These are phyloP conservation scores for Drosophila quinaria DNA, from an alignment of 2,888 invertebrate species.

Conservation along the genomic window DNA sequence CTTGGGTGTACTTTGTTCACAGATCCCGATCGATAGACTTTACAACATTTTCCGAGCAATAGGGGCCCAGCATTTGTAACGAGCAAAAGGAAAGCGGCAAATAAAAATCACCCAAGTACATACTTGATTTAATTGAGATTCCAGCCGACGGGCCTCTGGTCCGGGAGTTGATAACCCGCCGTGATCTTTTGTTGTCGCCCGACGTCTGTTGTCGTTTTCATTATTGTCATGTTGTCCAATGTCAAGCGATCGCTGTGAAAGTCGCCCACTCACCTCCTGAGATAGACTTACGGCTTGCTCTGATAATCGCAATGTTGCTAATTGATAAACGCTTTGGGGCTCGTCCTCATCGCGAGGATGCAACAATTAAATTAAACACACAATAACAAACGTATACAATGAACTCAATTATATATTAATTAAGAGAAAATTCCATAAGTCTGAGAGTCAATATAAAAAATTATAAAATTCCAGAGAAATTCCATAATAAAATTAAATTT, in stretches of 20 bases:
- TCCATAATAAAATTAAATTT: not conserved
- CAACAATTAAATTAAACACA: not conserved
- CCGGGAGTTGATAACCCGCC: slow-evolving; percentile 43
- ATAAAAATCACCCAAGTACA: slow-evolving; percentile 27
- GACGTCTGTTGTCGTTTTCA: not conserved
- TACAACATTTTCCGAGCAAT: slow-evolving; percentile 50
- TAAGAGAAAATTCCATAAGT: not conserved
- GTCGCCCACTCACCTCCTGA: slow-evolving; percentile 9
- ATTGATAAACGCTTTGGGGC: slow-evolving; percentile 17
- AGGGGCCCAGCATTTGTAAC: slow-evolving; percentile 50
- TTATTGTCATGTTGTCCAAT: slow-evolving; percentile 33
- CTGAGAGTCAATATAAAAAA: not conserved
- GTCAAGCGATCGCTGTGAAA: slow-evolving; percentile 13
- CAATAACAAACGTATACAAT: too few species aligned
- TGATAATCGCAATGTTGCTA: not conserved
- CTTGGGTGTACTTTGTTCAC: slow-evolving; percentile 49
- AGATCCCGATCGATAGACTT: slow-evolving; percentile 30
- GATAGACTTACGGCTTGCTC: slow-evolving; percentile 4
- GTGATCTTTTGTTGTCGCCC: slow-evolving; percentile 39
- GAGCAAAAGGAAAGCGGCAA: slow-evolving; percentile 35
- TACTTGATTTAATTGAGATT: slow-evolving; percentile 46
- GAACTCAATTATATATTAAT: not conserved
- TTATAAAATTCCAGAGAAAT: not conserved
- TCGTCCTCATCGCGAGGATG: slow-evolving; percentile 9
- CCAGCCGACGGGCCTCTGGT: slow-evolving; percentile 34